Percentiles rank a stretch among this genome's conserved stretches.
Conservation (phyloP, 2,113 vertebrate genomes). For the Fregetta grallaria region DNA sequence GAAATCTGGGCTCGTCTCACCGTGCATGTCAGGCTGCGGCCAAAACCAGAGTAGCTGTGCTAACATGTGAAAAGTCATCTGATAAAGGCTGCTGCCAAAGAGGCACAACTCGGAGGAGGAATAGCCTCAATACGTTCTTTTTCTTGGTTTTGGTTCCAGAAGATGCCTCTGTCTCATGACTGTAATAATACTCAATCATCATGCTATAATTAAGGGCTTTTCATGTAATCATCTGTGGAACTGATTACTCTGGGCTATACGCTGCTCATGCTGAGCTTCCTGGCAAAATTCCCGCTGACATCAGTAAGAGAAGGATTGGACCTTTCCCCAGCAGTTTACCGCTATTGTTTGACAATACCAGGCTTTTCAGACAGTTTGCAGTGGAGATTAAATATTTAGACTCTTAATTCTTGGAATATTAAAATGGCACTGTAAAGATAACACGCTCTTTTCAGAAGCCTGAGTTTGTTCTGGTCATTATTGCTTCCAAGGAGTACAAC, state of each 20-base stretch:
- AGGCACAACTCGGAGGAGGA: background rate
- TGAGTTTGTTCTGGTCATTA: background rate
- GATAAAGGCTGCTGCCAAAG: background rate
- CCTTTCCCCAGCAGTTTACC: background rate
- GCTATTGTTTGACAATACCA: background rate
- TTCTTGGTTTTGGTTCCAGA: conserved; percentile 45
- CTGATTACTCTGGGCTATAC: conserved; percentile 51
- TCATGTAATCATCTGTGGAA: conserved; percentile 38
- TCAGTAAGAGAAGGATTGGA: background rate
- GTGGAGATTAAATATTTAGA: background rate
- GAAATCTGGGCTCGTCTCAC: background rate
- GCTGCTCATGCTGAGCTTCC: conserved; percentile 19
- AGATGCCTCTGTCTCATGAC: conserved; percentile 39
- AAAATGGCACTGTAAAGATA: background rate
- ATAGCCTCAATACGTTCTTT: background rate
- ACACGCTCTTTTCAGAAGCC: background rate
- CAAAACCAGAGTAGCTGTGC: conserved; percentile 1
- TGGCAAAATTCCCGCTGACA: conserved; percentile 32
- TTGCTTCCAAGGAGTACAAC: background rate
- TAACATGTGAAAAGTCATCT: conserved; percentile 28
- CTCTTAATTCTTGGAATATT: conserved; percentile 5
- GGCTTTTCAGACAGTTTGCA: background rate
- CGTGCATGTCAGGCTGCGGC: background rate
- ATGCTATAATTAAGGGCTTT: conserved; percentile 60
- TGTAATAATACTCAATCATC: conserved; percentile 49